phyloP scores from a whole-genome alignment of 1,140 invertebrate species.

The Pemphigus obesinymphae region DNA sequence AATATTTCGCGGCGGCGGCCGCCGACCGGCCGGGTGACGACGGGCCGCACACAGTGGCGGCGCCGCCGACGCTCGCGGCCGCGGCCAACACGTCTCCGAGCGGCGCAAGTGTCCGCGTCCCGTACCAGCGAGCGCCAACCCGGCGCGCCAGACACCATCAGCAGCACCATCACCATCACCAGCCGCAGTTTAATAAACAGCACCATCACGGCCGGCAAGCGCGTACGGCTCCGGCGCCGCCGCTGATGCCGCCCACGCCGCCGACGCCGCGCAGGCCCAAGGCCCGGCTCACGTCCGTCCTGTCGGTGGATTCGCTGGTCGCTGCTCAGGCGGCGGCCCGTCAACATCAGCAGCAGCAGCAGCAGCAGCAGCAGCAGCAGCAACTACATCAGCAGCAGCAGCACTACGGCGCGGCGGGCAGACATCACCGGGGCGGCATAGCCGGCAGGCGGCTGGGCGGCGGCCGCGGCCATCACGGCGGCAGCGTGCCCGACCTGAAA shows the following conservation, averaged over 20 bases:
- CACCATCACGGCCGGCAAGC: neutral
- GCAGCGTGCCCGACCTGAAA: slow-evolving; percentile 45
- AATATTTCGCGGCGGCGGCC: slow-evolving; percentile 56
- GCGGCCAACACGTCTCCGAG: neutral
- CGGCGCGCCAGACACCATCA: slow-evolving; percentile 28
- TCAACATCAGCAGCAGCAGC: neutral
- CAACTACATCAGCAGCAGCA: neutral
- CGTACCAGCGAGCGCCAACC: slow-evolving; percentile 44
- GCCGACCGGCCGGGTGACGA: slow-evolving; percentile 2
- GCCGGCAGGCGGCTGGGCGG: neutral
- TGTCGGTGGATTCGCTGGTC: slow-evolving; percentile 45
- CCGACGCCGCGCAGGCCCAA: slow-evolving; percentile 42
- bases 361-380: neutral
- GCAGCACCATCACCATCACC: slow-evolving; percentile 48
- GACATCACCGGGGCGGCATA: slow-evolving; percentile 2
- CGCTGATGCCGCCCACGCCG: slow-evolving; percentile 41
- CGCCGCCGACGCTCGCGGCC: slow-evolving; percentile 8
- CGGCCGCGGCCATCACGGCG: slow-evolving; percentile 26
- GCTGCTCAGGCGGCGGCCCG: slow-evolving; percentile 36
- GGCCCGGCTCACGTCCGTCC: slow-evolving; percentile 41
- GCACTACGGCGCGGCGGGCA: neutral
- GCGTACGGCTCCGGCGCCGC: slow-evolving; percentile 45
- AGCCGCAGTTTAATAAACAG: slow-evolving; percentile 47
- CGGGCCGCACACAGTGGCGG: neutral
- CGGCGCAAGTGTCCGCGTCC: slow-evolving; percentile 46